These are phyloP conservation scores for Oxyscelio sp. DNA, from an alignment of 2,888 invertebrate species.

Conservation along the genomic window DNA sequence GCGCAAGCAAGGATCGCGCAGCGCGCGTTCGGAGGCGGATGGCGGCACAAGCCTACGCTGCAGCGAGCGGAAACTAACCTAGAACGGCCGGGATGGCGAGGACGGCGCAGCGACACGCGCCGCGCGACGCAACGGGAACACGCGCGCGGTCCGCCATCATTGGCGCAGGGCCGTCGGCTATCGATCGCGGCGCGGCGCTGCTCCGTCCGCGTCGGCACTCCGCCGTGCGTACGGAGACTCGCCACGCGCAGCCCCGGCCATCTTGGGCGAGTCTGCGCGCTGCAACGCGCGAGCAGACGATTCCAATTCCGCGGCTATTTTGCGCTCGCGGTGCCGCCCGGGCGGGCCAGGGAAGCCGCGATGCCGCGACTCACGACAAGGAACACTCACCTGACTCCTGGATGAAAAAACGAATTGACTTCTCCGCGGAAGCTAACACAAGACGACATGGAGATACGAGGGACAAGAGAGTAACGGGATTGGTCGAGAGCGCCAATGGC, in stretches of 20 bases:
- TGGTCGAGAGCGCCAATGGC: constrained; percentile 78
- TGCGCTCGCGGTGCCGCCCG: constrained; percentile 18
- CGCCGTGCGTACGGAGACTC: constrained; percentile 13
- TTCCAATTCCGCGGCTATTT: constrained; percentile 80
- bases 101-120: constrained; percentile 16
- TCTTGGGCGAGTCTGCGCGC: constrained; percentile 88
- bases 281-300: constrained; percentile 87
- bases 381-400: constrained; percentile 10
- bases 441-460: constrained; percentile 85
- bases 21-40: background rate
- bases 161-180: constrained; percentile 3
- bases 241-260: constrained; percentile 80
- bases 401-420: background rate
- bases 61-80: no score
- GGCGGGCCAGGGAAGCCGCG: background rate
- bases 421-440: constrained; percentile 78
- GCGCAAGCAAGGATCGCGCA: background rate
- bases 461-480: constrained; percentile 83
- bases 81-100: background rate
- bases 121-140: constrained; percentile 24
- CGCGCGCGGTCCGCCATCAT: constrained; percentile 40
- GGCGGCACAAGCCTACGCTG: constrained; percentile 2
- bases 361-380: background rate
- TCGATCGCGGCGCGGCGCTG: constrained; percentile 16
- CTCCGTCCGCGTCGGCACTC: constrained; percentile 9